Evolutionary conservation across 1,140 invertebrate species (phyloP), one percentile per base, ranked within the genome.

Genomic region (Oncopeltus fasciatus): DNA sequence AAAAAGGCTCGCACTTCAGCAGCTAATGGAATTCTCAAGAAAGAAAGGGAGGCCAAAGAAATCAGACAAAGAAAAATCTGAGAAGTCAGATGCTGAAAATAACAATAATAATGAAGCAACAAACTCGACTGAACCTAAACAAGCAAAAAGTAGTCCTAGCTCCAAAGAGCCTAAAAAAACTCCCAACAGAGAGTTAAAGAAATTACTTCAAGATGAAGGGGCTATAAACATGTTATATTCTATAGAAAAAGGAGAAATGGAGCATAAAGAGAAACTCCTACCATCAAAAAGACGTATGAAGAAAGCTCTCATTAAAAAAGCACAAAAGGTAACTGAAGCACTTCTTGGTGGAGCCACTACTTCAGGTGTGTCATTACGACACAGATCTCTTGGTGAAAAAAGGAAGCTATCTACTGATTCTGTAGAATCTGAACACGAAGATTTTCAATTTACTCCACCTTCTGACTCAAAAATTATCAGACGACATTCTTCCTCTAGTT

Each of bases 181-280:
- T 14, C 20, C 62, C 81, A 82, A 69, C 78, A 77, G 68, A 44
- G 88, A 91, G 76, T 78, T 90, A 47, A 86, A 89, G 67, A 81
- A 78, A 63, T 70, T 91, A 44, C 74, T 91, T 62, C 86, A 86
- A 72, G 88, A 90, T 72, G 88, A 91, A 71, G 88, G 88, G 1
- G 86, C 88, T 2, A 84, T 89, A 1, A 90, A 90, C 72, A 85
- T 91, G 78, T 74, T 91, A 16, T 88, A 88, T 67, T 84, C 87
- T 21, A 77, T 88, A 1, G 81, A 85, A 67, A 80, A 81, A 56
- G 61, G 62, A 1, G 62, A 62, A 24, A 64, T 46, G 58, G 63
- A 58, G 44, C 60, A 59, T 5, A 69, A 61, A 43, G 69, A 72
- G 66, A 71, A 53, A 63, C 68, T 68, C 8, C 69, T 72, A 29